Conservation (phyloP, 2,797 vertebrate genomes). For the Oreortyx pictus region DNA sequence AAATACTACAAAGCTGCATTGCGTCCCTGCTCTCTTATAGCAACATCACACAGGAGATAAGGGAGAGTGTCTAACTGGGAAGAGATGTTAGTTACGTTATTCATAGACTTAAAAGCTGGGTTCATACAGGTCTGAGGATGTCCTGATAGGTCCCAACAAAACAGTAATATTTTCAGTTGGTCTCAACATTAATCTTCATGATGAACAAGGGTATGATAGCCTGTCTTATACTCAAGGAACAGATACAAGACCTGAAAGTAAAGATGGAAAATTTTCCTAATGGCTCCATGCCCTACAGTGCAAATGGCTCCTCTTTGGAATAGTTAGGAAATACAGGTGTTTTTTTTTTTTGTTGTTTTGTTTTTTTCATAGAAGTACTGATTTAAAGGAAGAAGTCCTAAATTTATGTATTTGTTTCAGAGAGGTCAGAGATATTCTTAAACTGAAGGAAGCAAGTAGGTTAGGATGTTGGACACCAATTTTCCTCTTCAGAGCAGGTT, state of each 20-base stretch:
- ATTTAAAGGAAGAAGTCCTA: neutral
- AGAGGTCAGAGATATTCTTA: neutral
- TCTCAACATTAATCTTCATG: constrained; percentile 65
- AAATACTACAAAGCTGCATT: neutral
- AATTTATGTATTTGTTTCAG: constrained; percentile 19
- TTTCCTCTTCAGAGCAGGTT: neutral
- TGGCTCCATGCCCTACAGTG: constrained; percentile 39
- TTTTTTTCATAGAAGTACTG: neutral
- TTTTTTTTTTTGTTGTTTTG: neutral
- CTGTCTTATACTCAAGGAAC: constrained; percentile 38
- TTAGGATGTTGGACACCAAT: neutral
- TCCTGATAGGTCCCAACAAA: neutral
- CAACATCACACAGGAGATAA: neutral
- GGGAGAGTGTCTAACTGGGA: neutral
- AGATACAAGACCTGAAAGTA: constrained; percentile 50
- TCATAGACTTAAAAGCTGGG: constrained; percentile 36
- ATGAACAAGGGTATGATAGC: constrained; percentile 56
- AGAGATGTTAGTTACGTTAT: neutral
- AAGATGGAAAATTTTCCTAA: neutral
- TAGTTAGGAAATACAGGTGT: constrained; percentile 29
- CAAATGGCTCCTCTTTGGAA: constrained; percentile 23
- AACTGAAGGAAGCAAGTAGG: neutral
- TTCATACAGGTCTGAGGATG: constrained; percentile 53
- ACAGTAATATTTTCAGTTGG: constrained; percentile 59
- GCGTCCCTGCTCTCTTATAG: neutral